Base-by-base conservation (phyloP, 2,797 vertebrate species). In the Botia kubotai region DNA sequence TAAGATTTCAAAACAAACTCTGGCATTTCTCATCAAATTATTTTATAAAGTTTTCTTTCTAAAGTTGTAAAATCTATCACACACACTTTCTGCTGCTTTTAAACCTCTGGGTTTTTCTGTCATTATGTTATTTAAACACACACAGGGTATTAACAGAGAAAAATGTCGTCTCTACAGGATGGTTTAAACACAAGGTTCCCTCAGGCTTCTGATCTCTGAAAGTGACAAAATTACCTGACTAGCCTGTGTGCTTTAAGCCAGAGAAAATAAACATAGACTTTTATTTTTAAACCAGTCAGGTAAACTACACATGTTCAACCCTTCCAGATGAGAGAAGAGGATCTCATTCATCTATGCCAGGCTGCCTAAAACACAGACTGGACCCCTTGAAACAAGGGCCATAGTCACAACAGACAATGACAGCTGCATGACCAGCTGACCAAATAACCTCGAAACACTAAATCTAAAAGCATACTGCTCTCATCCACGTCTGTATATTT, bases 141-240 rank as follows among this genome's bases (percentile, higher is more conserved):
- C 21, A 13, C 21, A 21, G 58, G 39, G 58, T 63, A 75, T 75
- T 52, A 63, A 26, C 58, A 63, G 58, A 33, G 43, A 21, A 50
- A 52, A 12, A 21, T 39, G 26, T 1, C 29, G 19, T 17, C 11
- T 58, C 3, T 78, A 29, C 21, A 43, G 50, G 33, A 62, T 67
- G 50, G 48, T 17, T 55, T 13, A 55, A 68, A 62, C 29, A 29
- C 23, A 48, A n/a, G n/a, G n/a, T 16, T 13, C 55, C 76, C 69
- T 71, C 7, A 60, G 65, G 75, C 65, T 12, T 1, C 48, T n/a
- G n/a, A n/a, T n/a, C 33, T n/a, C 19, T 55, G 52, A 68, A 36
- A 67, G 36, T 21, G 46, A n/a, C n/a, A n/a, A 62, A 74, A 46
- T 29, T 48, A 76, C 65, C 75, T 68, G 65, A 77, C 75, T 6